Evolutionary conservation across 2,113 vertebrate genomes (phyloP).

Genomic region (Chionis minor): DNA sequence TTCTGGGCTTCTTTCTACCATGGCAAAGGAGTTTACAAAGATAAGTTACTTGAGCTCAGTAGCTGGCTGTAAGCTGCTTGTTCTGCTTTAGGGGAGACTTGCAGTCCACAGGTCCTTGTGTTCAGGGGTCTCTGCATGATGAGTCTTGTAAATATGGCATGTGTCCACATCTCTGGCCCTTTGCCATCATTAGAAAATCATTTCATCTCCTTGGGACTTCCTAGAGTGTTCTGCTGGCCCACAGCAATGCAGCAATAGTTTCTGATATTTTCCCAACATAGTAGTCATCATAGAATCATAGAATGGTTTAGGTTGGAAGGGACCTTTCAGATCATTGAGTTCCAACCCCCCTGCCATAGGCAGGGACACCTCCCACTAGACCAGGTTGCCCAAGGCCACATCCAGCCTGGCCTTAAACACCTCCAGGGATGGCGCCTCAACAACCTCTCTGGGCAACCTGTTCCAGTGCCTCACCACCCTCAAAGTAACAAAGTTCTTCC

Average conservation of each 20-base stretch:
- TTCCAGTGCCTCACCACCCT: too few relatives aligned
- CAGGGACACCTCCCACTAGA: too few relatives aligned
- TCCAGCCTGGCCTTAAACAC: too few relatives aligned
- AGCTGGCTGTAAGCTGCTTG: not conserved
- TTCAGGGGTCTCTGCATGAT: not conserved
- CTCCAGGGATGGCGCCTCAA: too few relatives aligned
- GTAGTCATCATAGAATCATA: not conserved
- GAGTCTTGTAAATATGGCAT: not conserved
- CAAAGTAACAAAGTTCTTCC: too few relatives aligned
- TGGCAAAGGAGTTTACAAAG: constrained; percentile 12
- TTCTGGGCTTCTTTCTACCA: constrained; percentile 23
- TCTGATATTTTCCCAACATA: not conserved
- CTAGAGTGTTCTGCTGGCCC: not conserved
- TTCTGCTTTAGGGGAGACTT: not conserved
- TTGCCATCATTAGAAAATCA: not conserved
- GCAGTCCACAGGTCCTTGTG: not conserved
- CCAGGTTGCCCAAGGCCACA: too few relatives aligned
- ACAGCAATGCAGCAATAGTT: not conserved
- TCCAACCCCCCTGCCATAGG: too few relatives aligned
- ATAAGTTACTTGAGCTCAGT: not conserved
- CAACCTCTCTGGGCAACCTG: too few relatives aligned
- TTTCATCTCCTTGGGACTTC: not conserved
- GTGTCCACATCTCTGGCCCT: not conserved
- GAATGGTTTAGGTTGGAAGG: too few relatives aligned
- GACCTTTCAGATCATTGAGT: too few relatives aligned